Evolutionary conservation across 2,888 invertebrate species (phyloP).

Genomic region (Liposcelis brunnea): DNA sequence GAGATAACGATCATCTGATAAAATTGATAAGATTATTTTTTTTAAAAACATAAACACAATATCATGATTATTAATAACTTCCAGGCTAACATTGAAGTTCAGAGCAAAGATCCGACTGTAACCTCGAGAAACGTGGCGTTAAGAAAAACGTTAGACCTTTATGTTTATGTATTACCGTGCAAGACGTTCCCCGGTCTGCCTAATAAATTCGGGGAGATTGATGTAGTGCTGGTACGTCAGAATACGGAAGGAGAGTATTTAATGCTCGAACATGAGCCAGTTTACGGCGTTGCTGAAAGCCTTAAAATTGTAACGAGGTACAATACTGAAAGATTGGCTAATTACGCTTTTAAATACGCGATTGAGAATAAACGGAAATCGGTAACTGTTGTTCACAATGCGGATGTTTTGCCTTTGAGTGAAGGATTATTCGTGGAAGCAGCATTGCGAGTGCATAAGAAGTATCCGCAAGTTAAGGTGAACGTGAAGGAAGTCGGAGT

Average conservation of each 20-base stretch:
- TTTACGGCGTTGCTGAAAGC: conserved; percentile 41
- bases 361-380: conserved; percentile 34
- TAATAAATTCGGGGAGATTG: conserved; percentile 27
- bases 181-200: conserved; percentile 27
- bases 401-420: conserved; percentile 36
- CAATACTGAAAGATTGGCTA: conserved; percentile 35
- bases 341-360: conserved; percentile 42
- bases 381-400: conserved; percentile 45
- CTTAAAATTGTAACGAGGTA: conserved; percentile 35
- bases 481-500: conserved; percentile 18
- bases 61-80: too few relatives aligned
- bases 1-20: too few relatives aligned
- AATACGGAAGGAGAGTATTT: conserved; percentile 49
- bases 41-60: too few relatives aligned
- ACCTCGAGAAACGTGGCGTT: conserved; percentile 36
- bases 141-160: conserved; percentile 34
- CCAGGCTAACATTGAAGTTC: too few relatives aligned
- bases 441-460: conserved; percentile 19
- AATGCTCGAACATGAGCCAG: conserved; percentile 41
- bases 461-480: conserved; percentile 21
- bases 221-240: conserved; percentile 40
- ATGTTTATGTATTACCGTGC: conserved; percentile 32
- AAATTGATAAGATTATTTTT: too few relatives aligned
- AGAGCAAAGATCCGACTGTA: not conserved
- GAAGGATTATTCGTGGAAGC: conserved; percentile 24